Evolutionary conservation across 2,797 vertebrate species (phyloP).

Genomic region (Myotis vivesi): DNA sequence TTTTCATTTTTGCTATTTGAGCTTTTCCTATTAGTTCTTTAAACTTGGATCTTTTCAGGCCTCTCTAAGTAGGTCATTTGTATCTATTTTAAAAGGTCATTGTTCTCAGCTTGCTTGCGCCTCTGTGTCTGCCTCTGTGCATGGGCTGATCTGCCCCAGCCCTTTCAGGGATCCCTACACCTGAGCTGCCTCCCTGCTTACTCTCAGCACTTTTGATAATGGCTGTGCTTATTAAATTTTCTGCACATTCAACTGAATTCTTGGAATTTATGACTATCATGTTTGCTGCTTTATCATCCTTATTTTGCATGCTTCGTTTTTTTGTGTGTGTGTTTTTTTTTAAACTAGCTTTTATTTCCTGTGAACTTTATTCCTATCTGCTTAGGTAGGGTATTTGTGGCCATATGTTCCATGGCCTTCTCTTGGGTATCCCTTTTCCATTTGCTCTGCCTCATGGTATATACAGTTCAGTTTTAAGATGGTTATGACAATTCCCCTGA

Average conservation of each 20-base stretch:
- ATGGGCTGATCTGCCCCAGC: not conserved
- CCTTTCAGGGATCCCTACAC: not conserved
- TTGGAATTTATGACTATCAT: constrained; percentile 66
- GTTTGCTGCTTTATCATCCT: constrained; percentile 70
- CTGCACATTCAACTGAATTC: constrained; percentile 72
- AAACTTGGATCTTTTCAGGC: not conserved
- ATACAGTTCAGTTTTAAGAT: not conserved
- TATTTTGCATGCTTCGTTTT: constrained; percentile 66
- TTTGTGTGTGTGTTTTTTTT: not conserved
- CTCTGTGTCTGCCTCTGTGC: not conserved
- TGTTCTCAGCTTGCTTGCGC: not conserved
- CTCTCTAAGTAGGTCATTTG: constrained; percentile 37
- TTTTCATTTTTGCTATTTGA: not conserved
- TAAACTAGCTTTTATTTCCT: constrained; percentile 39
- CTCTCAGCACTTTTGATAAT: constrained; percentile 68
- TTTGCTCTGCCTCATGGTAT: not conserved
- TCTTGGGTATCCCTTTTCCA: not conserved
- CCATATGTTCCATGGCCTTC: not conserved
- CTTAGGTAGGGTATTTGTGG: not conserved
- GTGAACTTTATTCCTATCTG: constrained; percentile 29
- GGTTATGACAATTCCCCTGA: not conserved
- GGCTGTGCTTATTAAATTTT: constrained; percentile 78
- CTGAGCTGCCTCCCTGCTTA: constrained; percentile 41
- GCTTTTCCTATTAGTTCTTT: constrained; percentile 3
- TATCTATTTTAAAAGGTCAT: constrained; percentile 57